Percentiles rank a stretch among this genome's conserved stretches.
Conservation (phyloP, 2,888 invertebrate genomes). For the Tholera decimalis region DNA sequence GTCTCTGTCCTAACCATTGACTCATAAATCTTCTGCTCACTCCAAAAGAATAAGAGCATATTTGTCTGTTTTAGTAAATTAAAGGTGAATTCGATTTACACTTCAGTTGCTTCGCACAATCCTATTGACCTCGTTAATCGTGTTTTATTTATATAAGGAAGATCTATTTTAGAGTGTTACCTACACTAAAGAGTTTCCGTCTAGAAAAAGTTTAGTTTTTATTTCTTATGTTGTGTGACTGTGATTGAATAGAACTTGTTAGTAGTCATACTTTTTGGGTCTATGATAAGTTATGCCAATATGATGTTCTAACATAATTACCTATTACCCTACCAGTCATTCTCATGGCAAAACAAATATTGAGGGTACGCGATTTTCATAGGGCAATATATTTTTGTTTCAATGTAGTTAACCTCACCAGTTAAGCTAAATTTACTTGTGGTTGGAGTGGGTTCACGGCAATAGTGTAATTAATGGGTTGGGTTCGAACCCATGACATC, state of each 20-base stretch:
- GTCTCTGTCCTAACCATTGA: constrained; percentile 31
- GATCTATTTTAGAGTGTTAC: constrained; percentile 63
- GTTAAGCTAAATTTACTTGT: too few relatives aligned
- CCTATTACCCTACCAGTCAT: too few relatives aligned
- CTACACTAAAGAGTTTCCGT: constrained; percentile 51
- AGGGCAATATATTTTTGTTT: too few relatives aligned
- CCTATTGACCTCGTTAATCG: constrained; percentile 65
- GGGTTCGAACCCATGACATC: too few relatives aligned
- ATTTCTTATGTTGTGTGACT: constrained; percentile 21
- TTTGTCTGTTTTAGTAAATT: constrained; percentile 54
- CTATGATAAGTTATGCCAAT: too few relatives aligned
- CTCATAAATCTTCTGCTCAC: constrained; percentile 30
- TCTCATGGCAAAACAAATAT: too few relatives aligned
- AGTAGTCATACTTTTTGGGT: background rate
- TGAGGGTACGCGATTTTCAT: too few relatives aligned
- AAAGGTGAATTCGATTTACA: constrained; percentile 55
- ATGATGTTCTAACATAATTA: too few relatives aligned
- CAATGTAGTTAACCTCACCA: too few relatives aligned
- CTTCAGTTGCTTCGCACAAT: constrained; percentile 51
- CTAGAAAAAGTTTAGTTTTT: constrained; percentile 48
- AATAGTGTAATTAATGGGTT: too few relatives aligned
- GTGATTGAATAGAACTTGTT: background rate
- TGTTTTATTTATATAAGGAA: constrained; percentile 61
- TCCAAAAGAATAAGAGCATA: constrained; percentile 40
- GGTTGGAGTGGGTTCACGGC: too few relatives aligned